Percentiles rank a stretch among this genome's conserved stretches.
Evolutionary conservation across 1,140 invertebrate species (phyloP).

Genomic region (Lepidostoma basale): DNA sequence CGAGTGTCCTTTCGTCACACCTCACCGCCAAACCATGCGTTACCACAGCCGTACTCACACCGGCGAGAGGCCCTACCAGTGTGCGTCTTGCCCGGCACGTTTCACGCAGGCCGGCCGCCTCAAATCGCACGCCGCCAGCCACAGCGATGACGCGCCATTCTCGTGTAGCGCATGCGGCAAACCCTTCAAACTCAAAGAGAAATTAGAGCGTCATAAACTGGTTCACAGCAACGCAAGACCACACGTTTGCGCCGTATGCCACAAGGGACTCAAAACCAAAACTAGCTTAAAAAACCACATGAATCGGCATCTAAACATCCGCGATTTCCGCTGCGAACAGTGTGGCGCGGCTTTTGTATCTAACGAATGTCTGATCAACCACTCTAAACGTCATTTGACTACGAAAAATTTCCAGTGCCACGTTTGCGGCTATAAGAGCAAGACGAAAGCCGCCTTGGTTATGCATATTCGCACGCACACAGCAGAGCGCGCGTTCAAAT

Average conservation of each 20-base stretch:
- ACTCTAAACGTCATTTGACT: constrained; percentile 55
- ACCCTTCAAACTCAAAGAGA: constrained; percentile 63
- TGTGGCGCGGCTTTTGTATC: constrained; percentile 58
- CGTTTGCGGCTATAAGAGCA: constrained; percentile 61
- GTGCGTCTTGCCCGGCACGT: constrained; percentile 63
- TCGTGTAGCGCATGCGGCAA: constrained; percentile 69
- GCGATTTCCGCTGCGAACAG: constrained; percentile 57
- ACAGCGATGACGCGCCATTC: constrained; percentile 57
- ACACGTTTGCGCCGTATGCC: constrained; percentile 51
- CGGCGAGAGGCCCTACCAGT: constrained; percentile 60
- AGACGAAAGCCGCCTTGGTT: constrained; percentile 53
- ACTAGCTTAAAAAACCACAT: constrained; percentile 53
- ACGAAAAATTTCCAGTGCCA: constrained; percentile 62
- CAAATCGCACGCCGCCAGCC: constrained; percentile 57
- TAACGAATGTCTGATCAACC: constrained; percentile 54
- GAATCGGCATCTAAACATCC: constrained; percentile 56
- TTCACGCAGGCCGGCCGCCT: constrained; percentile 63
- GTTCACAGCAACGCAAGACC: constrained; percentile 53
- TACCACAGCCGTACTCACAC: constrained; percentile 61
- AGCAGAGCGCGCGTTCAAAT: constrained; percentile 7
- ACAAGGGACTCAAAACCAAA: constrained; percentile 54
- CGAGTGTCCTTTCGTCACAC: constrained; percentile 55
- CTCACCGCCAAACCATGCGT: constrained; percentile 55
- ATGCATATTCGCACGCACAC: constrained; percentile 34
- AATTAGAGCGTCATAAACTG: constrained; percentile 53